These are phyloP conservation scores for Agrochola litura DNA, from an alignment of 2,888 invertebrate species.

Conservation along the genomic window DNA sequence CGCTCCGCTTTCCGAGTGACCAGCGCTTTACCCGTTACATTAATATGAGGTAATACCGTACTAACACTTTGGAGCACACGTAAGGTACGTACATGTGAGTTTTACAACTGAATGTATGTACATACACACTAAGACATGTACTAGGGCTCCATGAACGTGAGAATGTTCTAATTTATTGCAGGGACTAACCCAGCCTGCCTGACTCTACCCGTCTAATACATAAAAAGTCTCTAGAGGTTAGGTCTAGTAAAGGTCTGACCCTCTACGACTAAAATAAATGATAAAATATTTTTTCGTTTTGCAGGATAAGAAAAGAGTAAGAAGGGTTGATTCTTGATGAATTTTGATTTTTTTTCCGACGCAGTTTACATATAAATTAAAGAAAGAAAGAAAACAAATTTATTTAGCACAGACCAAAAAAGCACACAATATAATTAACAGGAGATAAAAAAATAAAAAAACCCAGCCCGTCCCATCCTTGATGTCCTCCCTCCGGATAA, in stretches of 20 bases:
- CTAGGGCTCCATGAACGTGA: background rate
- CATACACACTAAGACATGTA: slow-evolving; percentile 5
- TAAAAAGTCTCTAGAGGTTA: background rate
- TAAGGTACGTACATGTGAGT: slow-evolving; percentile 19
- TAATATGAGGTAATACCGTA: slow-evolving; percentile 30
- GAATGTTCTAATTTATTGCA: slow-evolving; percentile 17
- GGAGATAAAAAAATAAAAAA: no score
- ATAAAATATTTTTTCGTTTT: background rate
- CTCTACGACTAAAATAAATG: background rate
- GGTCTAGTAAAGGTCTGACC: background rate
- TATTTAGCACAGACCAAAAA: no score
- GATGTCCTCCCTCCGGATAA: no score
- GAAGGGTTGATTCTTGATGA: background rate
- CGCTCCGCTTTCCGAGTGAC: background rate
- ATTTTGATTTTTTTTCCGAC: background rate
- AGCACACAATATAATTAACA: no score
- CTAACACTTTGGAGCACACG: slow-evolving; percentile 9
- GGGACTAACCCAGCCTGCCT: background rate
- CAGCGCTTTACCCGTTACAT: slow-evolving; percentile 6
- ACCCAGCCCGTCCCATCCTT: no score
- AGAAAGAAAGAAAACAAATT: no score
- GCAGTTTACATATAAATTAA: no score
- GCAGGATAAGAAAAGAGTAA: background rate
- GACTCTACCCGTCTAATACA: background rate
- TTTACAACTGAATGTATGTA: slow-evolving; percentile 9